Conservation (phyloP, 2,888 invertebrate genomes). For the Himalopsyche tibetana region DNA sequence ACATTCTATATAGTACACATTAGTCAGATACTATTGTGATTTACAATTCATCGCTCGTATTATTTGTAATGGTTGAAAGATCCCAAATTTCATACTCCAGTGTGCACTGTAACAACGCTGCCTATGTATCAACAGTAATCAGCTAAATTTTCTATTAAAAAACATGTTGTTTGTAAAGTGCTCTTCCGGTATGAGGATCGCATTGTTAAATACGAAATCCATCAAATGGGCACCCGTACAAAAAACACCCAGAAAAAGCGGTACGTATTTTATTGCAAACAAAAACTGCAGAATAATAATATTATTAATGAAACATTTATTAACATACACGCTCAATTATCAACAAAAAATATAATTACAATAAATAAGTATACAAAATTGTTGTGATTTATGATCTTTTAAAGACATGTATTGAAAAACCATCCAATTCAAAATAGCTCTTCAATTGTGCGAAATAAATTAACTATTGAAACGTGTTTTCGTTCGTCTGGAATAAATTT, state of each 20-base stretch:
- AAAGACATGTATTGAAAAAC: too few relatives aligned
- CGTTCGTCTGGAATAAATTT: too few relatives aligned
- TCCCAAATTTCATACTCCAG: conserved; percentile 36
- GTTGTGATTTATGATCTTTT: too few relatives aligned
- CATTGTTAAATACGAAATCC: not conserved
- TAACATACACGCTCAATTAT: too few relatives aligned
- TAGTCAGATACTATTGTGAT: conserved; percentile 1
- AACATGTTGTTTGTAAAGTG: conserved; percentile 1
- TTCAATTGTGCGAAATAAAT: too few relatives aligned
- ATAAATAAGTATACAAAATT: too few relatives aligned
- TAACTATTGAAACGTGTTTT: too few relatives aligned
- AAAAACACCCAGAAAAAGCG: not conserved
- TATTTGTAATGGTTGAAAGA: conserved; percentile 28
- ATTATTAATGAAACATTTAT: too few relatives aligned
- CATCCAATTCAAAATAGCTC: too few relatives aligned
- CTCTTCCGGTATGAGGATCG: conserved; percentile 33
- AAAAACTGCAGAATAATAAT: too few relatives aligned
- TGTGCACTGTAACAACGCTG: conserved; percentile 15
- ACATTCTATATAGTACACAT: not conserved
- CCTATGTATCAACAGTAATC: conserved; percentile 21
- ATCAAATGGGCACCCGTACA: not conserved
- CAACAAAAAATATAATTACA: too few relatives aligned
- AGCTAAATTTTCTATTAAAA: not conserved
- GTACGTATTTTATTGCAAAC: too few relatives aligned
- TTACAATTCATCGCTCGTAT: not conserved